A percentile compares a stretch with the other conserved stretches of the same genome.
Conservation (phyloP, 2,113 vertebrate species). For the Nymphicus hollandicus region DNA sequence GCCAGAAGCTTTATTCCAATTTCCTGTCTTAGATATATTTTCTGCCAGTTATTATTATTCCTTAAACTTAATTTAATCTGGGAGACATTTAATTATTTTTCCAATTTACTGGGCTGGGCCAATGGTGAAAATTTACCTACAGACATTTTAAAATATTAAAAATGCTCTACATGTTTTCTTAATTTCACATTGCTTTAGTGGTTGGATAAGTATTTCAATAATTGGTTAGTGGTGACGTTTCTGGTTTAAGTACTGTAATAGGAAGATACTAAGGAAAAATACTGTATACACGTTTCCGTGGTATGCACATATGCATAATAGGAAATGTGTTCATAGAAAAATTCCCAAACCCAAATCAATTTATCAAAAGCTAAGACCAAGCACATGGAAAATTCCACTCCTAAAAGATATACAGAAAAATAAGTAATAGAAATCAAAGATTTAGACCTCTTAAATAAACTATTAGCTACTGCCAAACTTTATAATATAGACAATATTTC, state of each 20-base stretch:
- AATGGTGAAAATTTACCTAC: not conserved
- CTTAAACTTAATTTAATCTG: not conserved
- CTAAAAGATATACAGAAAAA: not conserved
- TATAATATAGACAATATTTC: not conserved
- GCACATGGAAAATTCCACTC: not conserved
- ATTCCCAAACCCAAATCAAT: not conserved
- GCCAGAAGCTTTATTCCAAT: not conserved
- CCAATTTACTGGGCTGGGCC: not conserved
- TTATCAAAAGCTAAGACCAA: not conserved
- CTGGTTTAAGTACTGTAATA: not conserved
- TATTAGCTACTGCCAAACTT: not conserved
- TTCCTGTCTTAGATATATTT: not conserved
- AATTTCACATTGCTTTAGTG: not conserved
- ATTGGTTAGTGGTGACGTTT: not conserved
- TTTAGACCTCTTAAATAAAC: not conserved
- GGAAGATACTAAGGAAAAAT: not conserved
- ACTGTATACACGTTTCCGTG: not conserved
- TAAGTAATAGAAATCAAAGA: not conserved
- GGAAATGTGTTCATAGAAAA: not conserved
- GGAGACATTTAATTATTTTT: not conserved
- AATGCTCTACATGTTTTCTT: not conserved
- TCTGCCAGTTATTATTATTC: not conserved
- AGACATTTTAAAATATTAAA: not conserved
- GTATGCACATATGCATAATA: not conserved
- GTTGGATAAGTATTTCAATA: not conserved